Evolutionary conservation across 1,140 invertebrate species (phyloP).

Genomic region (Diabrotica undecimpunctata): DNA sequence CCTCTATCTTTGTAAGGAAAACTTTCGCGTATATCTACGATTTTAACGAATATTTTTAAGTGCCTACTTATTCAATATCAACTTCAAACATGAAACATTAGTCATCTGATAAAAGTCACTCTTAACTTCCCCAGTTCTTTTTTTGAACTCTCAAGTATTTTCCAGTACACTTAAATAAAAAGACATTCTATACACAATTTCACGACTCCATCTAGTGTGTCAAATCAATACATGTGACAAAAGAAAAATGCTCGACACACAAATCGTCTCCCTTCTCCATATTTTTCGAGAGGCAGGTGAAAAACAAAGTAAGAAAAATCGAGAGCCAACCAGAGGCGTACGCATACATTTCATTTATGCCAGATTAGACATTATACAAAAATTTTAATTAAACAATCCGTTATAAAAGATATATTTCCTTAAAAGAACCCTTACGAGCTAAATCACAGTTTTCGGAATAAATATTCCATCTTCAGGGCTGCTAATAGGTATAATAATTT

Average conservation of each 20-base stretch:
- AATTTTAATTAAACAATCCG: no score
- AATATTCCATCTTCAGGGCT: no score
- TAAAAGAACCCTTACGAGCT: no score
- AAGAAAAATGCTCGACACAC: slow-evolving; percentile 1
- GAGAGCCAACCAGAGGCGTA: neutral
- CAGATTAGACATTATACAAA: no score
- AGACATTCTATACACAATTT: slow-evolving; percentile 2
- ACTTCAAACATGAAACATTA: neutral
- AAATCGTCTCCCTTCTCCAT: neutral
- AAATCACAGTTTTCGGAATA: no score
- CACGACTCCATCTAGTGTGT: neutral
- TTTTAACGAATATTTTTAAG: neutral
- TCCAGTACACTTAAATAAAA: slow-evolving; percentile 2
- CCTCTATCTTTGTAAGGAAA: no score
- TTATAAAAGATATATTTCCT: no score
- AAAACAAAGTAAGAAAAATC: slow-evolving; percentile 1
- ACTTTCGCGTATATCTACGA: no score
- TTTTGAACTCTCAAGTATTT: neutral
- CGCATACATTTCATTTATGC: no score
- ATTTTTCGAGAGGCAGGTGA: slow-evolving; percentile 1
- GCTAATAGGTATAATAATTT: no score
- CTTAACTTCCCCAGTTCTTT: neutral
- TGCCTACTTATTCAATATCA: neutral
- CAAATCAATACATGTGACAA: slow-evolving; percentile 2
- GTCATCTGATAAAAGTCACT: neutral